Base-by-base conservation (phyloP, 2,888 invertebrate genomes). In the Drosophila histrio region DNA sequence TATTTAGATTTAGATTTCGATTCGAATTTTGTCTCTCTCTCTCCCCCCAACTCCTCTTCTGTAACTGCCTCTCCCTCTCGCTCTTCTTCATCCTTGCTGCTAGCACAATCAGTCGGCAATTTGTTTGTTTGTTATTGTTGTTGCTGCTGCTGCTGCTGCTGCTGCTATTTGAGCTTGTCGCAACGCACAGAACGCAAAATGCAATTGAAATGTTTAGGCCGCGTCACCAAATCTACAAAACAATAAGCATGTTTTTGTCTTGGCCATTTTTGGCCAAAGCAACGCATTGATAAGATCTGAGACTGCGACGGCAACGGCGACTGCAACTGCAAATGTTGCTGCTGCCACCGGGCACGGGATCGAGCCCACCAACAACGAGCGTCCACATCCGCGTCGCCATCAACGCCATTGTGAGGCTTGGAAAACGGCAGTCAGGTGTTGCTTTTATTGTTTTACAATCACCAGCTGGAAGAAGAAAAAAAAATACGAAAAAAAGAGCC, bases 381-480 rank as follows among this genome's bases (percentile, higher is more conserved):
- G 60, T 65, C 72, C 72, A 64, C 74, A 67, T 71, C 77, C 77
- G 77, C 77, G 77, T 74, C 71, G 74, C 74, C 78, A 78, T 77
- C 77, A 77, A 78, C 75, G 86, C 87, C 82, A 84, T 87, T 85
- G 85, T 82, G 63, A 63, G 63, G 32, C 68, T 41, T 34, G 62
- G 43, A 50, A 72, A 86, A 78, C 86, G 72, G 81, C 87, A 86
- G 87, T 84, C 84, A 84, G 87, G 84, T 87, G 85, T 84, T 84
- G 87, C 85, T 84, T 84, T 87, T 87, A 87, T 84, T 84, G 84
- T 84, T 85, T 84, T 82, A 85, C 87, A 87, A 84, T 84, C 84
- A 87, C 83, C 82, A 72, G 49, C 59, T 60, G 22, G 26, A 56
- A 28, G 30, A 38, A 39, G 17, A 24, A 52, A 9, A 38, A 53